Evolutionary conservation across 2,888 invertebrate genomes (phyloP), one percentile per base, ranked within the genome.

Genomic region (Brachyptera risi): DNA sequence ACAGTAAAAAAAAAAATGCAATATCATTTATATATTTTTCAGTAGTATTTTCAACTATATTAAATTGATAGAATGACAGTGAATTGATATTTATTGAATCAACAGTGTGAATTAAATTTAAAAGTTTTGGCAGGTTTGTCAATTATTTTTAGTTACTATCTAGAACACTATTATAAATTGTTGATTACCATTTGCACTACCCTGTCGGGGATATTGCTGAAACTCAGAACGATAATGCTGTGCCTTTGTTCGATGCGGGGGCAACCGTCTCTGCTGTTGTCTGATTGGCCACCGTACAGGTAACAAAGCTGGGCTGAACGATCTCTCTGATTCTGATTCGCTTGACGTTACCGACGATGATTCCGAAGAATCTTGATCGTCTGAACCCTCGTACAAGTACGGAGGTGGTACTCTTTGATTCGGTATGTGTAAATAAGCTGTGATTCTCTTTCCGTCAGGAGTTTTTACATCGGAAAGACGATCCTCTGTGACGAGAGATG

Each of bases 351-450:
- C 61, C 9, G 50, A 49, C 19, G 63, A 63, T 3, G 61, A 61
- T 21, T 63, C 63, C 17, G 63, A 63, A 27, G 58, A 61, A 9
- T 54, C 60, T 11, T 60, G 56, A 27, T 61, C 60, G 15, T 61
- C 63, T n/a, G 63, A 63, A 13, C 61, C 63, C 21, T 60, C 63
- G 13, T 58, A 44, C n/a, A 57, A n/a, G 26, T 51, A n/a, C 15
- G 35, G n/a, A 5, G 35, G 27, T 11, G 31, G 40, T 2, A 44
- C 13, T 1, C 40, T 49, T n/a, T 59, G 57, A 19, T 42, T 57
- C 26, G 60, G 60, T n/a, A 60, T 19, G n/a, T 58, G 56, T 21
- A 63, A 40, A 37, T 56, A 56, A 9, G 58, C 47, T 1, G 63
- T 63, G 17, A 54, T 54, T 24, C 17, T 54, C 23, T 31, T 37